Base-by-base conservation (phyloP, 1,140 invertebrate species). In the Papilio polyxenes region DNA sequence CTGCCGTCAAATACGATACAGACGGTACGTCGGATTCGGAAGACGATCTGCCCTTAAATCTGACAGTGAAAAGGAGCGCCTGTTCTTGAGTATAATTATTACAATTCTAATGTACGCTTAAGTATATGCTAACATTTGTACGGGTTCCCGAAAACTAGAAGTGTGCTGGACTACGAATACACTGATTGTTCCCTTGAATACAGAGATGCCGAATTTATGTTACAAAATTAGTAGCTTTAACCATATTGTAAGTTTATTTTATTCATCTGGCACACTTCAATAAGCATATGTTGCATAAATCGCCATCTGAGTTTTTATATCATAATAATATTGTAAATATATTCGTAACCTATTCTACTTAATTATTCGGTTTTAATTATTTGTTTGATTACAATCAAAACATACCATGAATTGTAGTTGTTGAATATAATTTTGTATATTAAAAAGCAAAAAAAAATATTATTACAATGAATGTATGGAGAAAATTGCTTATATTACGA, bases 201-300 rank as follows among this genome's bases (percentile, higher is more conserved):
- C 59, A 20, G 53, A 37, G 8, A 13, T 44, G 56, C 59, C 59
- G 78, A 69, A 80, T 80, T 80, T 48, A 80, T n/a, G 69, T 80
- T 69, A 65, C 62, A 80, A 80, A 69, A 80, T 80, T 40, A 59
- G 4, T 80, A 69, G 78, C 78, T 80, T 80, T 80, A 80, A 80
- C 40, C 5, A 48, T 80, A 65, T 69, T 65, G 40, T 49, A 80
- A 69, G 10, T 49, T 79, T 48, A 48, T 69, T 80, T 80, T 80
- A 69, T 80, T 80, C 40, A 80, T 69, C 62, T 80, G 78, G 62
- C 56, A 80, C 78, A 80, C 53, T 79, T 79, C 76, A 40, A 37
- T 53, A 44, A 59, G 53, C 53, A 79, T 59, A 11, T 56, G 76
- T 79, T 78, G 53, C 23, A 56, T 59, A 2, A 13, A 53, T 37